Base-by-base conservation (phyloP, 2,888 invertebrate species). In the Parnassius glacialis region DNA sequence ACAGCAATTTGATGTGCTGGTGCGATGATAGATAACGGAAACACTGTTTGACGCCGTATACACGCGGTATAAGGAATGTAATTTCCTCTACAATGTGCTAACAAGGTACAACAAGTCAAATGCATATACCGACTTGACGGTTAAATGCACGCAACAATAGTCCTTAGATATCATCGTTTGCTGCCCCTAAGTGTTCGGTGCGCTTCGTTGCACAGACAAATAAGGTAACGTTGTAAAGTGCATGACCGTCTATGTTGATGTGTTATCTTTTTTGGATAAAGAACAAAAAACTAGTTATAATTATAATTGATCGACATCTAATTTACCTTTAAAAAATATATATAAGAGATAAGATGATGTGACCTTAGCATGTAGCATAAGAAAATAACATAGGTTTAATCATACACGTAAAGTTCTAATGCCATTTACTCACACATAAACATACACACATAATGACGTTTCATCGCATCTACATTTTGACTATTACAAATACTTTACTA, bases 1-100 rank as follows among this genome's bases (percentile, higher is more conserved):
- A 80, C 79, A 80, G 80, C 79, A 82, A 87, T 89, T 87, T 78
- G 84, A 82, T 76, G 83, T 79, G 87, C 76, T 79, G 80, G 76
- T 82, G 75, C 74, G 84, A 83, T 82, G 85, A 84, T 87, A 84
- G 84, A 87, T 87, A 88, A 84, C 86, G 84, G 84, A 87, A 85
- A 82, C 79, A 76, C 76, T 80, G 80, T 82, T 84, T 79, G 83
- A 80, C 78, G 80, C 78, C 73, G 75, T 73, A 75, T 78, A 77
- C 81, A 80, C 78, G 80, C 52, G 43, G 81, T 84, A 82, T 84
- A 82, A 87, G 86, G 85, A 88, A 88, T 83, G 87, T 90, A 88
- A 89, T 90, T 90, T 90, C 87, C 89, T 87, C 83, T 85, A 90
- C 87, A 85, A 87, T 84, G 88, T 90, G 90, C 89, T 90, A 91